These are phyloP conservation scores for Sinocyclocheilus rhinocerous DNA, from an alignment of 2,113 vertebrate species.

Conservation along the genomic window DNA sequence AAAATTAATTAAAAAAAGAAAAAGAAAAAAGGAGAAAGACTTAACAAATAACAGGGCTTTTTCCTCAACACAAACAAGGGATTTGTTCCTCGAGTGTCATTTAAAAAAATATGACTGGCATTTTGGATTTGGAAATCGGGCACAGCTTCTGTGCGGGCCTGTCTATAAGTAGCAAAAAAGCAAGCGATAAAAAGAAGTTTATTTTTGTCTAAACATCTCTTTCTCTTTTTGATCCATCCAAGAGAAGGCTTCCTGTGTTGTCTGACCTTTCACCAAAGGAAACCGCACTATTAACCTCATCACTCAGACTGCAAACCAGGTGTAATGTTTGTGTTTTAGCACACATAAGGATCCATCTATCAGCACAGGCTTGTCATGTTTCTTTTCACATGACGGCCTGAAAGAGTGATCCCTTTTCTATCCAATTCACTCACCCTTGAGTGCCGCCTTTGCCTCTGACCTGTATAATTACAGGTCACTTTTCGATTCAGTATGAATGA, in stretches of 20 bases:
- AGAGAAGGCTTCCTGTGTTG: constrained; percentile 24
- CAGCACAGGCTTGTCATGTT: constrained; percentile 50
- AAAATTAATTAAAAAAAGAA: neutral
- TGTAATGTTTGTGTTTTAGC: constrained; percentile 51
- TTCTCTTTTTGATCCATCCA: constrained; percentile 30
- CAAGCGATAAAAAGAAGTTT: neutral
- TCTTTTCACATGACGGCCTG: constrained; percentile 23
- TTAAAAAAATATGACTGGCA: neutral
- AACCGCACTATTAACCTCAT: constrained; percentile 44
- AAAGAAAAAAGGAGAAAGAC: neutral
- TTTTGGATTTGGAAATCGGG: neutral
- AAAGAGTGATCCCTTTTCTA: neutral
- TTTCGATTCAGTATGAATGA: constrained; percentile 55
- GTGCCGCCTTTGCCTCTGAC: constrained; percentile 29
- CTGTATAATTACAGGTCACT: constrained; percentile 43
- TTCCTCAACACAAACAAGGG: neutral
- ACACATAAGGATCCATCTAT: constrained; percentile 53
- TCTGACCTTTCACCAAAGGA: constrained; percentile 56
- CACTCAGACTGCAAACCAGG: constrained; percentile 54
- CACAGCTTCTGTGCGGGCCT: neutral
- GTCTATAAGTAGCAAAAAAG: neutral
- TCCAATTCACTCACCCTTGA: neutral
- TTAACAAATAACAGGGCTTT: neutral
- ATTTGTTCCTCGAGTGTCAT: neutral
- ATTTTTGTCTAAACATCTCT: constrained; percentile 13